These are phyloP conservation scores for Agonum fuliginosum DNA, from an alignment of 2,888 invertebrate genomes.

Conservation along the genomic window DNA sequence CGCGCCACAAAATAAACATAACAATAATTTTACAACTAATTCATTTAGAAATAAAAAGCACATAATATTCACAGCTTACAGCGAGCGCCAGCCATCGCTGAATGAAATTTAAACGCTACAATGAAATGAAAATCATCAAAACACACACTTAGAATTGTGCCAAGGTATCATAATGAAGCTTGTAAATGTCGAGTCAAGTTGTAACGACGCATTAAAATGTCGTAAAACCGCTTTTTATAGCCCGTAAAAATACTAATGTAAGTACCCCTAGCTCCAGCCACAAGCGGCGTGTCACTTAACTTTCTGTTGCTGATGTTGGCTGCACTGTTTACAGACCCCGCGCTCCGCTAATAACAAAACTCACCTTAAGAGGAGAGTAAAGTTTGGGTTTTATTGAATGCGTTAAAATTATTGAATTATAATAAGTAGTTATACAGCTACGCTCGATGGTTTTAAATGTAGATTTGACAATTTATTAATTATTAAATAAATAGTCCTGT, in stretches of 20 bases:
- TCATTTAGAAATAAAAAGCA: conserved; percentile 31
- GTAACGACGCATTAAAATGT: conserved; percentile 72
- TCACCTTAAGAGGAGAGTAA: background rate
- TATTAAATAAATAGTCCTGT: too few relatives aligned
- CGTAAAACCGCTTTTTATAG: conserved; percentile 73
- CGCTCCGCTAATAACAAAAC: background rate
- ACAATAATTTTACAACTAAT: conserved; percentile 15
- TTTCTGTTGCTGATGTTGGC: conserved; percentile 25
- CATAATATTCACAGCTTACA: conserved; percentile 39
- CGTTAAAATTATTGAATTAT: conserved; percentile 34
- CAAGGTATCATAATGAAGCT: conserved; percentile 71
- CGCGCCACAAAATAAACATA: background rate
- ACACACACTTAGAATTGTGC: conserved; percentile 58
- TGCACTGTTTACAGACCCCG: background rate
- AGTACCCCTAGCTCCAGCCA: conserved; percentile 48
- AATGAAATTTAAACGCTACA: conserved; percentile 48
- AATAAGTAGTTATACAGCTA: background rate
- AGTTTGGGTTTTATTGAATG: background rate
- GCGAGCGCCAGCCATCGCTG: conserved; percentile 1
- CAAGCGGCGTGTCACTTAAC: conserved; percentile 32
- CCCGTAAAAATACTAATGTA: conserved; percentile 68
- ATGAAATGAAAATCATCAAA: conserved; percentile 59
- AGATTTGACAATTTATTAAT: too few relatives aligned
- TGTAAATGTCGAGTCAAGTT: conserved; percentile 72
- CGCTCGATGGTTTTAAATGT: too few relatives aligned